phyloP scores from a whole-genome alignment of 2,888 invertebrate genomes.

The Ametastegia equiseti region DNA sequence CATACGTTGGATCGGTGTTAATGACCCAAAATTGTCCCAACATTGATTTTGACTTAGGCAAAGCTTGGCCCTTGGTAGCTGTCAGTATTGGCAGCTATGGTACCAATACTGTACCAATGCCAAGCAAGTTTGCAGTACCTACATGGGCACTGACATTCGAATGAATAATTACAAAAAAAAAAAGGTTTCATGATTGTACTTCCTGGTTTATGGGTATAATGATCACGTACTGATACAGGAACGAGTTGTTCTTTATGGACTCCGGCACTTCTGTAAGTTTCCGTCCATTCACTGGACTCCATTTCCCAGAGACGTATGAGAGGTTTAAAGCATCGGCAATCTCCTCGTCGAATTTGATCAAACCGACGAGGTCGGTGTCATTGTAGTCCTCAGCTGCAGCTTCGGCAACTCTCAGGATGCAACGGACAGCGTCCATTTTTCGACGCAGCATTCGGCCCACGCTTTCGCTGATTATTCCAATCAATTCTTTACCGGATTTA shows the following conservation, averaged over 20 bases:
- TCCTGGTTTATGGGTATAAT: not conserved
- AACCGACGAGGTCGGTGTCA: not conserved
- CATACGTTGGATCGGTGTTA: too few species aligned
- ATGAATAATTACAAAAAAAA: too few species aligned
- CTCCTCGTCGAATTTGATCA: constrained; percentile 74
- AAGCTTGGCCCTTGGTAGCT: too few species aligned
- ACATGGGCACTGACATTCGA: too few species aligned
- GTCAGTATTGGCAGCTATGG: too few species aligned
- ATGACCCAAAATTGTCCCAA: too few species aligned
- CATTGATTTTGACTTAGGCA: too few species aligned
- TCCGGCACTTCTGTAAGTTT: constrained; percentile 62
- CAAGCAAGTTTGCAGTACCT: too few species aligned
- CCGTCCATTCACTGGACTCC: constrained; percentile 75
- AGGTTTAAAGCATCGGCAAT: constrained; percentile 72
- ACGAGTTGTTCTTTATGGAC: constrained; percentile 66
- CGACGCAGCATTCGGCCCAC: constrained; percentile 91
- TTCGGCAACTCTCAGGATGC: constrained; percentile 88
- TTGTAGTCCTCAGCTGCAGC: constrained; percentile 80
- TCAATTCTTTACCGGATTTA: constrained; percentile 88
- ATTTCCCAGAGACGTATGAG: constrained; percentile 90
- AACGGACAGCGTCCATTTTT: constrained; percentile 94
- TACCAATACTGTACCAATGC: too few species aligned
- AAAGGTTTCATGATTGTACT: not conserved
- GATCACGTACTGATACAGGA: constrained; percentile 57
- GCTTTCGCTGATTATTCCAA: constrained; percentile 88